Conservation (phyloP, 2,888 invertebrate genomes). For the Cephus spinipes region DNA sequence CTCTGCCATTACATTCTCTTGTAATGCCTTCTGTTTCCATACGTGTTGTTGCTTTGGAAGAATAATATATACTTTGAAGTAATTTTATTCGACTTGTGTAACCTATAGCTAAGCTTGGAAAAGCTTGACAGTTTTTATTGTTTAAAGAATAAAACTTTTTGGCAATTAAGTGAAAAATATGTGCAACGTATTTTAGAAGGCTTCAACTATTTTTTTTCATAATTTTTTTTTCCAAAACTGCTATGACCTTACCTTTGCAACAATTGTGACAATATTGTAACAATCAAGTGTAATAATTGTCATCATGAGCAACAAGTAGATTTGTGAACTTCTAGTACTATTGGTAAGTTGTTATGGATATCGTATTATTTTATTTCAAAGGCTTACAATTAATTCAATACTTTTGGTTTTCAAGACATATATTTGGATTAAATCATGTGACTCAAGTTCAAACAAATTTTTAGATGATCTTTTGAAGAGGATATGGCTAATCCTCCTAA, state of each 20-base stretch:
- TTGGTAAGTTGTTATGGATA: not conserved
- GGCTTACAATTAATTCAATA: not conserved
- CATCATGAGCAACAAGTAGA: not conserved
- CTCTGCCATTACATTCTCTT: not conserved
- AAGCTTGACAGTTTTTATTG: not conserved
- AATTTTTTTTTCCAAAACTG: not conserved
- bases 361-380: not conserved
- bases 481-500: constrained; percentile 42
- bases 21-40: not conserved
- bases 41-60: not conserved
- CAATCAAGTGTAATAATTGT: not conserved
- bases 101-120: not conserved
- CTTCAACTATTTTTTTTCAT: not conserved
- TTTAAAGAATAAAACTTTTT: not conserved
- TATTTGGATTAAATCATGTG: not conserved
- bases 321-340: not conserved
- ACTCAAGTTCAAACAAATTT: not conserved
- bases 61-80: not conserved
- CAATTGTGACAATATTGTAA: not conserved
- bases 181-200: not conserved
- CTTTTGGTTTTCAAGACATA: not conserved
- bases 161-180: not conserved
- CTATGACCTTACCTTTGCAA: not conserved
- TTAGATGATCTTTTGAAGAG: constrained; percentile 7
- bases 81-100: not conserved